A percentile compares a stretch with the other conserved stretches of the same genome.
phyloP scores from a whole-genome alignment of 2,888 invertebrate genomes.

The Clepsis dumicolana region DNA sequence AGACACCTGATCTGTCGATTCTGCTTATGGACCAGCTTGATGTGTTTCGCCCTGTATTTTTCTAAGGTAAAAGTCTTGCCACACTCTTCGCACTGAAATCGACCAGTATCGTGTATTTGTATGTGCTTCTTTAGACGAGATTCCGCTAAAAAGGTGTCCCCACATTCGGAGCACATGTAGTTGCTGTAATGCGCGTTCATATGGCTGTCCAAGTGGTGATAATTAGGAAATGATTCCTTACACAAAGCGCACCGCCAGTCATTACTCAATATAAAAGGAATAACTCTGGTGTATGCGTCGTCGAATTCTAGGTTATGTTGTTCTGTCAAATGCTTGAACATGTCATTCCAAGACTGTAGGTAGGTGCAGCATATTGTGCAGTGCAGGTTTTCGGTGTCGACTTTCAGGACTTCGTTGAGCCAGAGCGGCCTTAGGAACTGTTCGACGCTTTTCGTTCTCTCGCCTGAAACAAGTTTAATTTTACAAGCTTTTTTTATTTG shows the following conservation, averaged over 20 bases:
- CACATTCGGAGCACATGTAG: slow-evolving; percentile 69
- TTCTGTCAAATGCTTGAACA: slow-evolving; percentile 63
- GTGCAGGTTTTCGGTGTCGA: slow-evolving; percentile 62
- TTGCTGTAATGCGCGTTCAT: slow-evolving; percentile 74
- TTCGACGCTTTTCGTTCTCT: slow-evolving; percentile 55
- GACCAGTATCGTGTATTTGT: slow-evolving; percentile 72
- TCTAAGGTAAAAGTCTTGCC: slow-evolving; percentile 72
- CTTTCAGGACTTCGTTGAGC: slow-evolving; percentile 64
- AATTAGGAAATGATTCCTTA: slow-evolving; percentile 53
- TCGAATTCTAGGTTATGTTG: slow-evolving; percentile 57
- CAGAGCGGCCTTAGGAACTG: slow-evolving; percentile 61
- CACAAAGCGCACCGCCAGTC: slow-evolving; percentile 64
- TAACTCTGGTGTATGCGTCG: slow-evolving; percentile 57
- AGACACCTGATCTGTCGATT: slow-evolving; percentile 55
- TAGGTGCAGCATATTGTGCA: slow-evolving; percentile 59
- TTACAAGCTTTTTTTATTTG: too few species aligned
- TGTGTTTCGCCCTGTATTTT: slow-evolving; percentile 64
- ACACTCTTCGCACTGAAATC: slow-evolving; percentile 73
- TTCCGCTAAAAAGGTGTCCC: slow-evolving; percentile 61
- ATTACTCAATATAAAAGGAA: slow-evolving; percentile 59
- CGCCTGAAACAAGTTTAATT: slow-evolving; percentile 39
- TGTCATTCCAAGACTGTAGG: slow-evolving; percentile 60
- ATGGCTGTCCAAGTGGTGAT: slow-evolving; percentile 63
- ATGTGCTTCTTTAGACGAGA: slow-evolving; percentile 66
- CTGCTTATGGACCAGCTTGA: slow-evolving; percentile 57